Evolutionary conservation across 2,113 vertebrate genomes (phyloP), one percentile per base, ranked within the genome.

Genomic region (Dasyprocta punctata): DNA sequence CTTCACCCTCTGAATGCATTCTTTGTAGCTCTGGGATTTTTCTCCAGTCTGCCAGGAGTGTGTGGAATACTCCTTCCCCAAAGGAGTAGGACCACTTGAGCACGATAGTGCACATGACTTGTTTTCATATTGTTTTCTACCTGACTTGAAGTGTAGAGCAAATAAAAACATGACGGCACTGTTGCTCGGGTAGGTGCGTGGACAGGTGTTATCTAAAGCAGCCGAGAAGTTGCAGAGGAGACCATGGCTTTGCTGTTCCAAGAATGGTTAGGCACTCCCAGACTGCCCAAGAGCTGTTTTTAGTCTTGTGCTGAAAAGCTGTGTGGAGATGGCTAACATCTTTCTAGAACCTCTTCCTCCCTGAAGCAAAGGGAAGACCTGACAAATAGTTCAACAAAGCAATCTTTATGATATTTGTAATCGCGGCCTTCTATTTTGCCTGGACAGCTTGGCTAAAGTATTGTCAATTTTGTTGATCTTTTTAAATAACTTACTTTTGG

Each of bases 391-490:
- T 88, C 56, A 94, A 65, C 60, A 75, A 83, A 90, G 80, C 52
- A 56, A 1, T 26, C 58, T 26, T 87, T 91, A 12, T 49, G 7
- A 16, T 52, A 69, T 71, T 89, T 38, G 7, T 63, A 33, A 85
- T 58, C 63, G 73, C 44, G 36, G 16, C 86, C 54, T 33, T 96
- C 56, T 65, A 71, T 93, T 58, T 86, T 38, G 26, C 44, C 86
- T 56, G 30, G 54, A 63, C 5, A 67, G 19, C 47, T 3, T 95
- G 44, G 20, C 67, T 86, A 47, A 84, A 78, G 28, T 10, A 85
- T 88, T 83, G 41, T 96, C 56, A 47, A 67, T 80, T 80, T 92
- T 61, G 54, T 86, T 38, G 44, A 83, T 63, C 44, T 67, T 97
- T 90, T 88, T 49, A 69, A 90, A 92, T 49, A 71, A 85, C 20